Percentiles rank a stretch among this genome's conserved stretches.
Evolutionary conservation across 2,113 vertebrate species (phyloP).

Genomic region (Guaruba guarouba): DNA sequence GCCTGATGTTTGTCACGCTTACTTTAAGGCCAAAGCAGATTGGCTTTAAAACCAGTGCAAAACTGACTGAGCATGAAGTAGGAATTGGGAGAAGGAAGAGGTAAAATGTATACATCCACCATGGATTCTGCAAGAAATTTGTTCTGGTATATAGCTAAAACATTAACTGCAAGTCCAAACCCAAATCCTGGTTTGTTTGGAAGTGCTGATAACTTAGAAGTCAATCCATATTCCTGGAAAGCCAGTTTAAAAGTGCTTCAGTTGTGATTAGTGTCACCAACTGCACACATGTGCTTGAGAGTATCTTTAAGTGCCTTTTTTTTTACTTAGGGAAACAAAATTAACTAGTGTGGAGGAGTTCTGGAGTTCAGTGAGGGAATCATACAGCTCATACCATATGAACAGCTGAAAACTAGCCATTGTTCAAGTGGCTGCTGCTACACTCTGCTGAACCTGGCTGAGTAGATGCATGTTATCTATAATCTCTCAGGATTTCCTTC

Average conservation of each 20-base stretch:
- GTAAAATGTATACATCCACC: neutral
- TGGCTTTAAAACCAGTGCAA: neutral
- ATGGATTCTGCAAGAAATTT: neutral
- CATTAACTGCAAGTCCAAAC: neutral
- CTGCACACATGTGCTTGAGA: neutral
- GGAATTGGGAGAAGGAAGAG: neutral
- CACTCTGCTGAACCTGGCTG: constrained; percentile 4
- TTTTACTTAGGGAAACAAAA: neutral
- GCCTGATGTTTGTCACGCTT: constrained; percentile 3
- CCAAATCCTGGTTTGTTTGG: neutral
- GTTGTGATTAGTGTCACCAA: neutral
- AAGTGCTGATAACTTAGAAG: neutral
- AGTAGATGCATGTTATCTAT: neutral
- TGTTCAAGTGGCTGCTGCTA: neutral
- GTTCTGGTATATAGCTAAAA: neutral
- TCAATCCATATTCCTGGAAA: neutral
- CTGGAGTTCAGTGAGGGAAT: neutral
- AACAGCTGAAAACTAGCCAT: neutral
- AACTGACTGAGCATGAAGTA: neutral
- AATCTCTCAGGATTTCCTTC: constrained; percentile 24
- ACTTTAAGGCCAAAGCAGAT: neutral
- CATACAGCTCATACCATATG: neutral
- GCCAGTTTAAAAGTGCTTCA: neutral
- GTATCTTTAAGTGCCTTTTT: neutral
- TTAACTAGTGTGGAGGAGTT: neutral